phyloP scores from a whole-genome alignment of 1,140 invertebrate genomes.

The Piezodorus guildinii region DNA sequence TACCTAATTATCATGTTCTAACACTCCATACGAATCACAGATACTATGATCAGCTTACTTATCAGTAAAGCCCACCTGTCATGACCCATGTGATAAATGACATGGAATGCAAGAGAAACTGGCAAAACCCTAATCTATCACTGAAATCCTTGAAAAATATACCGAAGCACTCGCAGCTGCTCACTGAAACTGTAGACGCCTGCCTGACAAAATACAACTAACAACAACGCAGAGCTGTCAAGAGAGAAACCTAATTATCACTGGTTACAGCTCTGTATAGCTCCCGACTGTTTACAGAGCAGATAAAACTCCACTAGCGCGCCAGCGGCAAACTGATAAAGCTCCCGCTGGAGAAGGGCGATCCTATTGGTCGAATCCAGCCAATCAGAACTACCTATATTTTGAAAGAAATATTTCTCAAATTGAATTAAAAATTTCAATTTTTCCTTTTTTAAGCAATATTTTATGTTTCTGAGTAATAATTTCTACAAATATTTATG shows the following conservation, averaged over 20 bases:
- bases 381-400: background rate
- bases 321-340: background rate
- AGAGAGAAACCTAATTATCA: background rate
- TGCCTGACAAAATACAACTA: background rate
- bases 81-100: constrained; percentile 9
- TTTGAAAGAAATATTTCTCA: background rate
- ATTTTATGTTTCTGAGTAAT: too few relatives aligned
- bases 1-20: too few relatives aligned
- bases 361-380: background rate
- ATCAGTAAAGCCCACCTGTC: constrained; percentile 1
- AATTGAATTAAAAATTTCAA: background rate
- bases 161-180: background rate
- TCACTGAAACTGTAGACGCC: too few relatives aligned
- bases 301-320: constrained; percentile 24
- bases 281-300: constrained; percentile 15
- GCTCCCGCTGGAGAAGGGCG: background rate
- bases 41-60: too few relatives aligned
- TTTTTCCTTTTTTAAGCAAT: too few relatives aligned
- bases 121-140: background rate
- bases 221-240: constrained; percentile 6
- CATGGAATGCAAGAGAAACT: background rate
- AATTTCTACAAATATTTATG: too few relatives aligned
- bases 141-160: background rate
- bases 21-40: too few relatives aligned
- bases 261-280: background rate